Evolutionary conservation across 2,888 invertebrate genomes (phyloP), one percentile per base, ranked within the genome.

Genomic region (Tetragnatha montana): DNA sequence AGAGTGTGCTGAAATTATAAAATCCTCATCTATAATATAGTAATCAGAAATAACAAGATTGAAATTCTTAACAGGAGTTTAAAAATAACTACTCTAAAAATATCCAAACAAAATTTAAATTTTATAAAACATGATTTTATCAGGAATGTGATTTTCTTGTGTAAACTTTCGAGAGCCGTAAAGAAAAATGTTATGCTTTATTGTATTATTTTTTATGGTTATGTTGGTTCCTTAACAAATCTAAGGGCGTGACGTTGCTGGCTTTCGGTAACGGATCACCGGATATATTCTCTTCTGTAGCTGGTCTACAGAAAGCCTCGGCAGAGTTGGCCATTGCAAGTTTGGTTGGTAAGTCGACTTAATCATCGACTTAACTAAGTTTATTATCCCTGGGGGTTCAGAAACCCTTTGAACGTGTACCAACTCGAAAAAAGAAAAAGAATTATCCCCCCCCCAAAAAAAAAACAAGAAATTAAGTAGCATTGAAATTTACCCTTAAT

Each of bases 231-330:
- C 90, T 90, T 87, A 91, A 79, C 86, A 6, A 69, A 51, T 68
- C 17, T 82, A 85, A 94, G 93, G 96, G 96, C 3, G 95, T 96
- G 12, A 96, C 96, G n/a, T 94, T 96, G 92, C 93, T 96, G 92
- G 95, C 96, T 0, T 95, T 96, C 92, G 96, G 96, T 19, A 96
- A 96, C 92, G 96, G 96, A 78, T 95, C 96, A 0, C 95, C 96
- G 3, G 96, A 96, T 93, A 94, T 96, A 81, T 92, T 92, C 74
- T 91, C 91, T 51, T 92, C 92, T 74, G 90, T 91, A 51, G 91
- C 91, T 60, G 91, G 91, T 17, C 86, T 91, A 47, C 80, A 84
- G 71, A 90, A 91, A 69, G 88, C 91, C 10, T 91, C 91, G 1
- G 91, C 92, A n/a, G 91, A 91, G 51, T 81, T 92, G n/a, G 91